Evolutionary conservation across 2,888 invertebrate species (phyloP).

Genomic region (Drosophila longiperda): DNA sequence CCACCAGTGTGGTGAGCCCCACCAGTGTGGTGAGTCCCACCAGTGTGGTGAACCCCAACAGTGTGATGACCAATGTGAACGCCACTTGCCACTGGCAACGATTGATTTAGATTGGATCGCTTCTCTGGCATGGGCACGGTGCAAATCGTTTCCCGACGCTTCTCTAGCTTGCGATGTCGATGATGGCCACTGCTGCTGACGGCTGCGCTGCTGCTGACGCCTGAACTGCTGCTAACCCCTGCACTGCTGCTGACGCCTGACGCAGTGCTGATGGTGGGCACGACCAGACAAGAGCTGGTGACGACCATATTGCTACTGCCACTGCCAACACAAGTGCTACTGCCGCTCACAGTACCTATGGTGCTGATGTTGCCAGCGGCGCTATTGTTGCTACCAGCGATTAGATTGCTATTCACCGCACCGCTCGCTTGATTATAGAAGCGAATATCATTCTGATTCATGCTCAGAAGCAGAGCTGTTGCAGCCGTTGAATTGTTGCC

Average conservation of each 20-base stretch:
- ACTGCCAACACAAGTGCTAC: constrained; percentile 54
- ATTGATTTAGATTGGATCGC: constrained; percentile 79
- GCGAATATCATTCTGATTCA: constrained; percentile 94
- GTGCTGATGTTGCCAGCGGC: constrained; percentile 62
- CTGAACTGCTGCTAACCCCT: not conserved
- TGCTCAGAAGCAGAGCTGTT: constrained; percentile 83
- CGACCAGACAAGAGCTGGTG: constrained; percentile 30
- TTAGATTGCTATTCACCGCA: constrained; percentile 26
- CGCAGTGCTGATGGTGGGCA: constrained; percentile 28
- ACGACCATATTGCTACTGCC: constrained; percentile 43
- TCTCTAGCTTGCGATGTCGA: constrained; percentile 88
- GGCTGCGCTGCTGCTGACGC: not conserved
- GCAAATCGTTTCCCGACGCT: constrained; percentile 89
- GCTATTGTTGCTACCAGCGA: constrained; percentile 47
- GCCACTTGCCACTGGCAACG: constrained; percentile 48
- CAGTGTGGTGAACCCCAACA: constrained; percentile 2
- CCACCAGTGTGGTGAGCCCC: not conserved
- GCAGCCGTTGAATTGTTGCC: constrained; percentile 85
- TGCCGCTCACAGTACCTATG: constrained; percentile 50
- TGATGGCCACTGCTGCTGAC: constrained; percentile 41
- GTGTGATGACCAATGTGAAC: constrained; percentile 3
- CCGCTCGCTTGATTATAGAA: constrained; percentile 84
- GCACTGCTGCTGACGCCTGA: not conserved
- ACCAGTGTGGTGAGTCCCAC: no score
- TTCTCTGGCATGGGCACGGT: constrained; percentile 85